These are phyloP conservation scores for Diachrysia chrysitis DNA, from an alignment of 2,888 invertebrate genomes.

Conservation along the genomic window DNA sequence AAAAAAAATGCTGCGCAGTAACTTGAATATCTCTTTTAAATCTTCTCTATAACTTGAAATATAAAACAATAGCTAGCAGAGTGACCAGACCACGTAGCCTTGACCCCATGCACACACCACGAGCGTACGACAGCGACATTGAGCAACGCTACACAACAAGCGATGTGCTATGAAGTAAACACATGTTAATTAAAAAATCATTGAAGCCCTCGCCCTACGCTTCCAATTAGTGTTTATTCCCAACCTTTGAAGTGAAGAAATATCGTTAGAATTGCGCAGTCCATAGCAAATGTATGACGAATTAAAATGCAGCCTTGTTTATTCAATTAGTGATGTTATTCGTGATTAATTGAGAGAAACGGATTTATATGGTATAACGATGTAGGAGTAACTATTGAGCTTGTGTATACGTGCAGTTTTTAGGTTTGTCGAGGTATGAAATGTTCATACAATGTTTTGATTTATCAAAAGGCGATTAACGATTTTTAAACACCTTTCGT, in stretches of 20 bases:
- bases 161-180: conserved; percentile 49
- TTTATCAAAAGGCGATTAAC: too few species aligned
- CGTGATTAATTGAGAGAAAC: conserved; percentile 6
- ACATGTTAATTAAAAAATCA: conserved; percentile 60
- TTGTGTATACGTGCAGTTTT: neutral
- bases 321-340: neutral
- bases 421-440: neutral
- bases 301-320: conserved; percentile 8
- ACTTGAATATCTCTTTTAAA: neutral
- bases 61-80: conserved; percentile 28
- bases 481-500: too few species aligned
- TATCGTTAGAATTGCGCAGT: conserved; percentile 19
- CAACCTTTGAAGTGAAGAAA: conserved; percentile 45
- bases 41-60: neutral
- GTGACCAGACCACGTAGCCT: conserved; percentile 58
- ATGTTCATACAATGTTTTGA: neutral
- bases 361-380: conserved; percentile 15
- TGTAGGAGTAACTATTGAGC: neutral
- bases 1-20: too few species aligned
- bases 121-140: conserved; percentile 57
- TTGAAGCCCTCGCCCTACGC: conserved; percentile 53
- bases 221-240: conserved; percentile 53
- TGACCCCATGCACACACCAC: conserved; percentile 63
- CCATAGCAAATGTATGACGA: conserved; percentile 12
- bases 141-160: conserved; percentile 57